Percentiles rank a stretch among this genome's conserved stretches.
These are phyloP conservation scores for Coregonus sp. DNA, from an alignment of 2,797 vertebrate species.

Conservation along the genomic window DNA sequence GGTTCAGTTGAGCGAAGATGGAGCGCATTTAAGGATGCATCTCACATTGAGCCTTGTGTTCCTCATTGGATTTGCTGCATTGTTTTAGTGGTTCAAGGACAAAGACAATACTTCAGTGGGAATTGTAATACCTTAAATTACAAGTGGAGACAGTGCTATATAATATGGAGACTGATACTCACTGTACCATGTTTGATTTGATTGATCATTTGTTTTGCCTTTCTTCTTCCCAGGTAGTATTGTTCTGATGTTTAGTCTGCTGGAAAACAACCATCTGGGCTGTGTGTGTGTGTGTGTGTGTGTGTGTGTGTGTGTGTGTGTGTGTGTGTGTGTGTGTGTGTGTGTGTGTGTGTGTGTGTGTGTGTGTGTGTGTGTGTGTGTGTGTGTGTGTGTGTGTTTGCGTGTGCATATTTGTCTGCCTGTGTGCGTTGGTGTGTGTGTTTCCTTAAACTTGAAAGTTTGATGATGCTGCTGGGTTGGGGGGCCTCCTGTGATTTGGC, in stretches of 20 bases:
- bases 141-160: neutral
- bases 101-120: too few relatives aligned
- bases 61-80: too few relatives aligned
- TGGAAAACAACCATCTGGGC: neutral
- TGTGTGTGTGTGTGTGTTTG: neutral
- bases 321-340: too few relatives aligned
- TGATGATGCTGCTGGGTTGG: neutral
- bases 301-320: too few relatives aligned
- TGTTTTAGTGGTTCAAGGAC: too few relatives aligned
- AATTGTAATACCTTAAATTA: neutral
- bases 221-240: neutral
- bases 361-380: too few relatives aligned
- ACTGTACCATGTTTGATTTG: neutral
- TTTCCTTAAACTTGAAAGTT: neutral
- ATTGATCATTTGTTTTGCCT: neutral
- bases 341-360: too few relatives aligned
- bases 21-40: neutral
- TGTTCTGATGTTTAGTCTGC: neutral
- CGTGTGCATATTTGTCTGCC: neutral
- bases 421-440: conserved; percentile 7
- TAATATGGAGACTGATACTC: neutral
- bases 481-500: conserved; percentile 6
- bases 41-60: neutral
- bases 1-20: neutral
- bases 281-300: too few relatives aligned